A percentile compares a stretch with the other conserved stretches of the same genome.
Evolutionary conservation across 1,140 invertebrate genomes (phyloP).

Genomic region (Reticulitermes speratus): DNA sequence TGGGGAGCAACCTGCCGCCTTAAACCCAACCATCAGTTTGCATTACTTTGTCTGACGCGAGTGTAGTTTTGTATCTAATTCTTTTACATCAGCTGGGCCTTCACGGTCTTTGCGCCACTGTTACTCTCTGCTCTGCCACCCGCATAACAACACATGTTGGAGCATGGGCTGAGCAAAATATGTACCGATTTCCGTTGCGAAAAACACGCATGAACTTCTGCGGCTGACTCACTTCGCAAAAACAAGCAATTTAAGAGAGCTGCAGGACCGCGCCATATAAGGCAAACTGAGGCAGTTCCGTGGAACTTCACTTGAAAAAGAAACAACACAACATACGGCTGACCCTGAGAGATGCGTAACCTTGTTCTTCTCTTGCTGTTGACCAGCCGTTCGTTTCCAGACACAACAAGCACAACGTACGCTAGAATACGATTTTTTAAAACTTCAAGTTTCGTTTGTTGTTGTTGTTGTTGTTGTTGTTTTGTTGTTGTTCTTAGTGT

Average conservation of each 20-base stretch:
- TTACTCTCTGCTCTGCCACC: not conserved
- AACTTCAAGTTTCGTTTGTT: too few species aligned
- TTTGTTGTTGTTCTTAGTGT: too few species aligned
- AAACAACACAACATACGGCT: too few species aligned
- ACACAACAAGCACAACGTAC: not conserved
- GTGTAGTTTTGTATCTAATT: too few species aligned
- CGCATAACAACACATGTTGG: not conserved
- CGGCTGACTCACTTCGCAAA: not conserved
- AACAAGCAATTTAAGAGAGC: not conserved
- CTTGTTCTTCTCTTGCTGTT: not conserved
- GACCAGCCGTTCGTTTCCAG: not conserved
- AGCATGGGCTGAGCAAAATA: not conserved
- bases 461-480: too few species aligned
- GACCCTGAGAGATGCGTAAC: not conserved
- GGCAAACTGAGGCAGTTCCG: not conserved
- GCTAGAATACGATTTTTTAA: too few species aligned
- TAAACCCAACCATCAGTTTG: too few species aligned
- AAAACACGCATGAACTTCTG: not conserved
- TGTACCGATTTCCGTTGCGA: not conserved
- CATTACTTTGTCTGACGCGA: too few species aligned
- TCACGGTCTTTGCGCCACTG: not conserved
- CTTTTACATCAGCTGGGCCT: too few species aligned
- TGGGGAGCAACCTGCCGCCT: too few species aligned
- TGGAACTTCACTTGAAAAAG: too few species aligned
- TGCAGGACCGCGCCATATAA: not conserved